Percentiles rank a stretch among this genome's conserved stretches.
These are phyloP conservation scores for Hippasteria phrygiana DNA, from an alignment of 53 echinoderm and acorn worm genomes.

Conservation along the genomic window DNA sequence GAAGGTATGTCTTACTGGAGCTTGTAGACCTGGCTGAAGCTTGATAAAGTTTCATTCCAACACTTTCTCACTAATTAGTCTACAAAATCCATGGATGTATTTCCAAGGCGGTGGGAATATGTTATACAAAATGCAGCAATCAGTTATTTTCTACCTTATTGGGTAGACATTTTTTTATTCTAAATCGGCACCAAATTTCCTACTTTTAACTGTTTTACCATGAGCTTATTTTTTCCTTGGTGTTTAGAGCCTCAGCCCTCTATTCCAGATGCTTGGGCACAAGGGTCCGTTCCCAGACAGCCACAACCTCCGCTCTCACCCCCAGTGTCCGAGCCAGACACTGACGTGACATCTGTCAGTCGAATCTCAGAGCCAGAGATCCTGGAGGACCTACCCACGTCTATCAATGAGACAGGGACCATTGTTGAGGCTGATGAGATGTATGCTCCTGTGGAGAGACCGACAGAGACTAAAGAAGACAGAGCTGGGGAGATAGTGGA, in stretches of 20 bases:
- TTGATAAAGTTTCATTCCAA: too few species aligned
- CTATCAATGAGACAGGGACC: constrained; percentile 78
- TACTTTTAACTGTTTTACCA: too few species aligned
- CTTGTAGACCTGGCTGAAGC: too few species aligned
- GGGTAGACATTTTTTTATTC: too few species aligned
- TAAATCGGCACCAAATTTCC: too few species aligned
- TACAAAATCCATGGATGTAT: too few species aligned
- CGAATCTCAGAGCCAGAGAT: constrained; percentile 79
- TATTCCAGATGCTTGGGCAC: constrained; percentile 96
- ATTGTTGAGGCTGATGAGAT: constrained; percentile 70
- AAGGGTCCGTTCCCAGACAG: constrained; percentile 91
- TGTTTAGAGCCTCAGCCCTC: constrained; percentile 83
- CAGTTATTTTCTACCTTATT: too few species aligned
- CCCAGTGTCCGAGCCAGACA: constrained; percentile 84
- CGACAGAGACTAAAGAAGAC: constrained; percentile 63
- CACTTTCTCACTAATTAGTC: too few species aligned
- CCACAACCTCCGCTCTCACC: constrained; percentile 83
- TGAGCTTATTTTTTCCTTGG: too few species aligned
- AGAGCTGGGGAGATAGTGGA: constrained; percentile 19
- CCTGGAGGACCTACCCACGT: constrained; percentile 78
- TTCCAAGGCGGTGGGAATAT: too few species aligned
- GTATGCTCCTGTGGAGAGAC: constrained; percentile 36
- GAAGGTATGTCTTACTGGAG: constrained; percentile 87
- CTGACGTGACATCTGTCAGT: constrained; percentile 89
- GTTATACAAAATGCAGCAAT: too few species aligned